Base-by-base conservation (phyloP, 2,888 invertebrate species). In the Chloromyia formosa region DNA sequence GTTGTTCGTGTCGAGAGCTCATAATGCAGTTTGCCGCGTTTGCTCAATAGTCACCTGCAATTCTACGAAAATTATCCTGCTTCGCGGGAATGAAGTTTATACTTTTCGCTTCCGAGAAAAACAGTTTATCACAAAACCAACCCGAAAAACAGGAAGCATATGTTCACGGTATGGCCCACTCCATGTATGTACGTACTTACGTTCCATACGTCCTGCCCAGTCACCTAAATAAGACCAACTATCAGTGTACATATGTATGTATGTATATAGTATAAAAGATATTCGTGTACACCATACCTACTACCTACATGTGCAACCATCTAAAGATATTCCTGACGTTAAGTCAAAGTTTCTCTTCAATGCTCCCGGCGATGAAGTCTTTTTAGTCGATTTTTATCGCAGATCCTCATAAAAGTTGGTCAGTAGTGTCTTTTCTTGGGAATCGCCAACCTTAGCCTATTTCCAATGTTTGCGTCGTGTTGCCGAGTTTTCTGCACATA, bases 401-500 rank as follows among this genome's bases (percentile, higher is more conserved):
- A 23, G 40, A 18, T 71, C 71, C 56, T 35, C 71, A 71, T 71
- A 71, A 71, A 71, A 71, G 71, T 71, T 71, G 71, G 71, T 71
- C 71, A 71, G 71, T 71, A 71, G 71, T 71, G 71, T 71, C 56
- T 58, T 40, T 71, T 71, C 71, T 35, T 20, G 56, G 42, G 71
- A 58, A 71, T 71, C 22, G 56, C 71, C 71, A 71, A 71, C 58
- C 56, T 71, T 71, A 71, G 71, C 71, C 71, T 56, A 71, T 71
- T 71, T 71, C 58, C 71, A 71, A 35, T 35, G 27, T 35, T 35
- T 35, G 16, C 45, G 10, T 10, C 10, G 23, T 66, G 66, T 66
- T 45, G 10, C 1, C 10, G 23, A 45, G 66, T 66, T 45, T 14
- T 53, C 23, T 71, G 56, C 23, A 12, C 49, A n/a, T n/a, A n/a